Evolutionary conservation across 2,888 invertebrate genomes (phyloP).

Genomic region (Cheilosia grossa): DNA sequence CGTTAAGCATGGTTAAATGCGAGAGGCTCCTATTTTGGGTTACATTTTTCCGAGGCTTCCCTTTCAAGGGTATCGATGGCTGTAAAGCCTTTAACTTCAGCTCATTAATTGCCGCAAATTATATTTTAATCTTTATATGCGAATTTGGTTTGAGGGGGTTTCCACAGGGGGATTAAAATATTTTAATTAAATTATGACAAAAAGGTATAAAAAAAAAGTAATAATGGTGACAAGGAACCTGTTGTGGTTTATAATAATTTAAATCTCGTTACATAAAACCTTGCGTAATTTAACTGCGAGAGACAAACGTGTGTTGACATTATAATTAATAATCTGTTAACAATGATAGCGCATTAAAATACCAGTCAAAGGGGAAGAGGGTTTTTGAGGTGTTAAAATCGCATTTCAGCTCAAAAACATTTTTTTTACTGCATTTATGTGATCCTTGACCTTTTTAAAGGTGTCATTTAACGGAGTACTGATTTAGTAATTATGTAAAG

Average conservation of each 20-base stretch:
- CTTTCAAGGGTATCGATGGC: constrained; percentile 1
- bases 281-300: constrained; percentile 25
- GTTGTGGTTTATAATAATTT: constrained; percentile 31
- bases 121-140: not conserved
- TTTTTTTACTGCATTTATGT: no score
- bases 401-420: no score
- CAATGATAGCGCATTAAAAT: constrained; percentile 14
- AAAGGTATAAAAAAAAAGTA: not conserved
- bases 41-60: not conserved
- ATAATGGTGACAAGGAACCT: constrained; percentile 29
- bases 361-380: not conserved
- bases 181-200: constrained; percentile 29
- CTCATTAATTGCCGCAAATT: not conserved
- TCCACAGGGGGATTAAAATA: constrained; percentile 13
- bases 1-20: not conserved
- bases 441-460: no score
- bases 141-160: not conserved
- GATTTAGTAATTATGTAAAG: no score
- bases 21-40: constrained; percentile 1
- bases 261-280: constrained; percentile 45
- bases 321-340: constrained; percentile 53
- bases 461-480: no score
- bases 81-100: constrained; percentile 1
- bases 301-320: constrained; percentile 25
- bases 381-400: not conserved